Percentiles rank a stretch among this genome's conserved stretches.
Conservation (phyloP, 2,888 invertebrate species). For the Biston betularia region DNA sequence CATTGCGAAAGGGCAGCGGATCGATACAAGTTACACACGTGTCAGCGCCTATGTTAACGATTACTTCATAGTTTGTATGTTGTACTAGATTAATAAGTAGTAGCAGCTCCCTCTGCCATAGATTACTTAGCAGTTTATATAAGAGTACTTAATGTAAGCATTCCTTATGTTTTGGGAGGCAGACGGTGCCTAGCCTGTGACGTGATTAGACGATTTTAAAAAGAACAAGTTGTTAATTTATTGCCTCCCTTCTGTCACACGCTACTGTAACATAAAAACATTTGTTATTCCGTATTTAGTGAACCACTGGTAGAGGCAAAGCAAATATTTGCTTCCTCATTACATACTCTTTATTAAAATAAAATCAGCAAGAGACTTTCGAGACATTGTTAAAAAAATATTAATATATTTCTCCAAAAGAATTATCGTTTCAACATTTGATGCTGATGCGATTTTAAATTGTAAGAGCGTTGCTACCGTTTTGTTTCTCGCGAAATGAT, state of each 20-base stretch:
- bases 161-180: too few species aligned
- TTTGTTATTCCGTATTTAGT: slow-evolving; percentile 36
- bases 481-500: slow-evolving; percentile 5
- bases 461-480: not conserved
- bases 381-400: not conserved
- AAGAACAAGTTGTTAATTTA: too few species aligned
- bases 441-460: not conserved
- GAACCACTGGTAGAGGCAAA: slow-evolving; percentile 3
- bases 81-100: too few species aligned
- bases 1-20: slow-evolving; percentile 26
- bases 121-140: too few species aligned
- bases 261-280: slow-evolving; percentile 34
- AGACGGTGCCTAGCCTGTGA: too few species aligned
- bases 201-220: too few species aligned
- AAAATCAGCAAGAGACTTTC: slow-evolving; percentile 2
- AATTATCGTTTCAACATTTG: not conserved
- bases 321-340: slow-evolving; percentile 9
- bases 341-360: too few species aligned
- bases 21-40: slow-evolving; percentile 34
- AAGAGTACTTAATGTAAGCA: too few species aligned
- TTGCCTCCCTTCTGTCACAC: too few species aligned
- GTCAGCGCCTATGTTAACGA: too few species aligned
- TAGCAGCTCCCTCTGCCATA: too few species aligned
- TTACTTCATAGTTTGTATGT: too few species aligned
- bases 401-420: not conserved